Percentiles rank a stretch among this genome's conserved stretches.
Evolutionary conservation across 2,888 invertebrate genomes (phyloP).

Genomic region (Dolichopus griseipennis): DNA sequence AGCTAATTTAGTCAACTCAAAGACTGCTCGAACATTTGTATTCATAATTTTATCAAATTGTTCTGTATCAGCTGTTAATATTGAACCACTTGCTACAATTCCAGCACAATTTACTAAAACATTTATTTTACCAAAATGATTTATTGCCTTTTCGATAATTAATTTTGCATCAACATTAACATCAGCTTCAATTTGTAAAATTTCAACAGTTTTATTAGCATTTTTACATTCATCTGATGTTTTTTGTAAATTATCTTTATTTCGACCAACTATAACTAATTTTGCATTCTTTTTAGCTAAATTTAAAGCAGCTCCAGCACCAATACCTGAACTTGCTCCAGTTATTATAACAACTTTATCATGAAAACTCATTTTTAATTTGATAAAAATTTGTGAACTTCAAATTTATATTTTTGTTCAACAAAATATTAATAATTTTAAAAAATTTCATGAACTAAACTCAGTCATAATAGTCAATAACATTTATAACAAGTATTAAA

Average conservation of each 20-base stretch:
- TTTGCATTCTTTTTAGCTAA: conserved; percentile 53
- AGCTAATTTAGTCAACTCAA: conserved; percentile 69
- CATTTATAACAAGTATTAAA: too few relatives aligned
- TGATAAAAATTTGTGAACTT: too few relatives aligned
- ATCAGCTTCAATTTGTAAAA: conserved; percentile 50
- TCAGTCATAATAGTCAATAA: too few relatives aligned
- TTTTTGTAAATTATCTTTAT: conserved; percentile 52
- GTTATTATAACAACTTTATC: conserved; percentile 46
- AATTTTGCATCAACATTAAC: conserved; percentile 56
- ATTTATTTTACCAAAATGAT: conserved; percentile 60
- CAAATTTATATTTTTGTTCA: too few relatives aligned
- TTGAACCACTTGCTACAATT: conserved; percentile 61
- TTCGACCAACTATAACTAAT: conserved; percentile 56
- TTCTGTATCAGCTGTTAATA: conserved; percentile 68
- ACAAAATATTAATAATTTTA: too few relatives aligned
- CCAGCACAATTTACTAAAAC: conserved; percentile 83
- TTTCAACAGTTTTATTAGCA: conserved; percentile 41
- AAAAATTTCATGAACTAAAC: too few relatives aligned
- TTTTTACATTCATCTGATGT: conserved; percentile 48
- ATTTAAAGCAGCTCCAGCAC: conserved; percentile 54
- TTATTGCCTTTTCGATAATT: conserved; percentile 59
- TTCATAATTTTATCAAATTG: conserved; percentile 80
- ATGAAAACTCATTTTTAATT: background rate
- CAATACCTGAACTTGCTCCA: conserved; percentile 62
- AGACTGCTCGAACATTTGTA: conserved; percentile 69